Evolutionary conservation across 2,888 invertebrate species (phyloP), one percentile per base, ranked within the genome.

Genomic region (Ophraella communa): DNA sequence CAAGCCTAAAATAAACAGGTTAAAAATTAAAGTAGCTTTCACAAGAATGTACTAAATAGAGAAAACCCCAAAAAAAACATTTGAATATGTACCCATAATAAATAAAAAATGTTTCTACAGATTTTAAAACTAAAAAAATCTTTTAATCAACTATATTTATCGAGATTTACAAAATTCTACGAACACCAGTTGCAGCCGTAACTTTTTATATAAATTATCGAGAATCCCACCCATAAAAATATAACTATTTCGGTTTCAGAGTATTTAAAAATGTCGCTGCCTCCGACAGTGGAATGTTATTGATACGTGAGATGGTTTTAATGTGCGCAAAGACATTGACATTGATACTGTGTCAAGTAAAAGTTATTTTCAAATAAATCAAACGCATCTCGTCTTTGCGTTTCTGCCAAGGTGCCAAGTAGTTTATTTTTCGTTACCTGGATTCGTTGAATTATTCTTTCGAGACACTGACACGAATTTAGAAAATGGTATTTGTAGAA

Each of bases 291-390:
- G 60, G 42, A 52, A 24, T 60, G 60, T 60, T 60, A 60, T 60
- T 60, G 60, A 52, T 60, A 60, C 44, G 44, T 53, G 63, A 60
- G 69, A 68, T n/a, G n/a, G n/a, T n/a, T 62, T 66, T 71, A 53
- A 60, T 60, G 52, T 44, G 60, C 44, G 18, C 60, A 21, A 51
- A 72, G 71, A 71, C 73, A 72, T 72, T 73, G 71, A 71, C 71
- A 71, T 73, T 73, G 72, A 68, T 68, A 66, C 64, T 51, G 45
- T 45, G 67, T 56, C 64, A 63, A 65, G 67, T 65, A 68, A 66
- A 61, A 65, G 69, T 60, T 60, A 60, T 60, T 68, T 70, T 70
- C 39, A 66, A 62, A 65, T 69, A 67, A 69, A 65, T 67, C 57
- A 63, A 56, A 44, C 53, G 39, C 56, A 49, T 52, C 55, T 45